Evolutionary conservation across 2,797 vertebrate genomes (phyloP), one percentile per base, ranked within the genome.

Genomic region (Lindbergichthys nudifrons): DNA sequence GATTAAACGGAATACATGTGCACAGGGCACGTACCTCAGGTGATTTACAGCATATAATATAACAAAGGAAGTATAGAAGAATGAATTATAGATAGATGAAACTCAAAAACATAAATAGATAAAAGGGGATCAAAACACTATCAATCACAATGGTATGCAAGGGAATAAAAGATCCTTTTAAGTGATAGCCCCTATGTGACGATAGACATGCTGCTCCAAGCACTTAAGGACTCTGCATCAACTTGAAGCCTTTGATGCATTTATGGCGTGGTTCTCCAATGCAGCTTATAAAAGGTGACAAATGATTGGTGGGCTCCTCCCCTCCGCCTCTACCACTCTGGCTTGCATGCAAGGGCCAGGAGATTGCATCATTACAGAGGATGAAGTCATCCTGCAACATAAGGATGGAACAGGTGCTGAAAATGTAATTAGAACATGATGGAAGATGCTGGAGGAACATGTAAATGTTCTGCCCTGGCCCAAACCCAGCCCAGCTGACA

Each of bases 361-460:
- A 73, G 89, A 92, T 94, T 95, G 92, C 93, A 93, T 94, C 94
- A 95, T 92, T 87, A 88, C 61, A 73, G 80, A 87, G 83, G 87
- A 94, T 95, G 95, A 95, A 92, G 93, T 95, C 94, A 95, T 94
- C 84, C 89, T 92, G 89, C 92, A 93, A 94, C 91, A 93, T 88
- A 89, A 83, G 86, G 89, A 82, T 60, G 79, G 83, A 92, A 91
- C 92, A 93, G 91, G 91, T 93, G 92, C 87, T 92, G 89, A 92
- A 94, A 93, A 87, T 93, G 93, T 93, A 89, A 94, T 92, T 86
- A 88, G 88, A 73, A 69, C 53, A 74, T 79, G 84, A 73, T 50
- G 66, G 62, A 77, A 77, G 82, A 80, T 73, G 80, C 76, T 61
- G 72, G 73, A 79, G 63, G 80, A 86, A 87, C 83, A 89, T 88